These are phyloP conservation scores for Apogon talboti DNA, from an alignment of 2,797 vertebrate species.

Conservation along the genomic window DNA sequence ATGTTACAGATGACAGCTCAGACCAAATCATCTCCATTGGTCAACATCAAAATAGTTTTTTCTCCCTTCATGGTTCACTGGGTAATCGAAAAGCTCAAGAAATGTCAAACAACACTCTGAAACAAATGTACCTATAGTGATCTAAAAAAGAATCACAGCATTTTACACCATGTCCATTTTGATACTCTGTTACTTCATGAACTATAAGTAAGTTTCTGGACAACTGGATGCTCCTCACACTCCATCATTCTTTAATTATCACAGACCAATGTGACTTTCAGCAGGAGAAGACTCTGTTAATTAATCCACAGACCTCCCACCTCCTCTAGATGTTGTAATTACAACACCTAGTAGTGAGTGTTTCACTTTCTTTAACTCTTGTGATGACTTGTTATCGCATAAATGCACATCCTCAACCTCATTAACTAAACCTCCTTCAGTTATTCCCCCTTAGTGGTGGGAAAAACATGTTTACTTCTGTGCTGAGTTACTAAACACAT, in stretches of 20 bases:
- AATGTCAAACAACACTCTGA: neutral
- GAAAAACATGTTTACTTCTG: constrained; percentile 6
- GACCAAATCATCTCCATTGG: neutral
- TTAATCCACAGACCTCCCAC: constrained; percentile 60
- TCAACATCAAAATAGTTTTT: neutral
- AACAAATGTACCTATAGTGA: neutral
- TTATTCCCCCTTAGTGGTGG: constrained; percentile 46
- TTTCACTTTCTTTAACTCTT: constrained; percentile 45
- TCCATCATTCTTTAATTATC: constrained; percentile 41
- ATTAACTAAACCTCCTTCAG: constrained; percentile 70
- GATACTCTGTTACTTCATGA: too few species aligned
- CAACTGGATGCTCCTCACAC: constrained; percentile 16
- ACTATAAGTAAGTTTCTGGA: neutral
- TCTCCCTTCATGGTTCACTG: neutral
- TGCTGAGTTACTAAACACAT: constrained; percentile 43
- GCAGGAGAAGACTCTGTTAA: constrained; percentile 42
- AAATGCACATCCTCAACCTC: constrained; percentile 12
- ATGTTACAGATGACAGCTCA: constrained; percentile 11
- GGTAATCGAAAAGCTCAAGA: neutral
- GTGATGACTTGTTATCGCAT: constrained; percentile 25
- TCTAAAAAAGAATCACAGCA: neutral
- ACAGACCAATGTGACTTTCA: constrained; percentile 43
- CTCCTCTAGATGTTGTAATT: constrained; percentile 64
- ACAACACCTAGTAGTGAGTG: constrained; percentile 39
- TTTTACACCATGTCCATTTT: neutral